A percentile compares a stretch with the other conserved stretches of the same genome.
phyloP scores from a whole-genome alignment of 2,797 vertebrate genomes.

The Astyanax mexicanus region DNA sequence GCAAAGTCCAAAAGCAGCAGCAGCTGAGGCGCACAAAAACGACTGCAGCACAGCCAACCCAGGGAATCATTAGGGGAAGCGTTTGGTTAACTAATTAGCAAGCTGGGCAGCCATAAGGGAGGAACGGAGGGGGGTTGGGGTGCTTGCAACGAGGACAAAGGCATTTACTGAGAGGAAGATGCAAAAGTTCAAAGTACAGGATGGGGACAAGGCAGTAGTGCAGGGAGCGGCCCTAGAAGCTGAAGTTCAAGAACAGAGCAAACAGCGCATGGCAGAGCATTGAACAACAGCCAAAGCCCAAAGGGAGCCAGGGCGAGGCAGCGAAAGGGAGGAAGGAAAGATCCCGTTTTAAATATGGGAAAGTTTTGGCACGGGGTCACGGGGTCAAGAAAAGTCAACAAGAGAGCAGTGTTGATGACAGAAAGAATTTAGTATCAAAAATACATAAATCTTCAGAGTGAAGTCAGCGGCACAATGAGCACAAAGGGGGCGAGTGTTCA shows the following conservation, averaged over 20 bases:
- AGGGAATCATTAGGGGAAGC: conserved; percentile 86
- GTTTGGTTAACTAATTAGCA: conserved; percentile 99
- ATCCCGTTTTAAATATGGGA: conserved; percentile 92
- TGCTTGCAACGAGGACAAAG: conserved; percentile 61
- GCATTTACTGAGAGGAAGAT: conserved; percentile 72
- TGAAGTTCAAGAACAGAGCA: conserved; percentile 99
- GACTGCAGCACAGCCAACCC: conserved; percentile 80
- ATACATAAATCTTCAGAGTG: conserved; percentile 95
- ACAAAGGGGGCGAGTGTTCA: conserved; percentile 88
- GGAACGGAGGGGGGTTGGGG: conserved; percentile 78
- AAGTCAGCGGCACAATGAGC: conserved; percentile 87
- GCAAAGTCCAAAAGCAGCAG: conserved; percentile 73
- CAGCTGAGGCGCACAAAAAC: conserved; percentile 86
- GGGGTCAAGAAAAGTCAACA: conserved; percentile 99
- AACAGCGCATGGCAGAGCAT: conserved; percentile 89
- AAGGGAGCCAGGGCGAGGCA: conserved; percentile 43
- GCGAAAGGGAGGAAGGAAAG: conserved; percentile 64
- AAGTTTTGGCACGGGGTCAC: conserved; percentile 87
- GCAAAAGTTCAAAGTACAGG: conserved; percentile 84
- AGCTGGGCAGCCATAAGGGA: conserved; percentile 89
- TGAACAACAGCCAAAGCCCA: conserved; percentile 71
- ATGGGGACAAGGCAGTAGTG: conserved; percentile 79
- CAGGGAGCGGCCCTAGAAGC: conserved; percentile 70
- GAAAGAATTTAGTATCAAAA: conserved; percentile 99
- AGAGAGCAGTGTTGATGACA: conserved; percentile 91